Evolutionary conservation across 2,888 invertebrate species (phyloP).

Genomic region (Hydropsyche betteni): DNA sequence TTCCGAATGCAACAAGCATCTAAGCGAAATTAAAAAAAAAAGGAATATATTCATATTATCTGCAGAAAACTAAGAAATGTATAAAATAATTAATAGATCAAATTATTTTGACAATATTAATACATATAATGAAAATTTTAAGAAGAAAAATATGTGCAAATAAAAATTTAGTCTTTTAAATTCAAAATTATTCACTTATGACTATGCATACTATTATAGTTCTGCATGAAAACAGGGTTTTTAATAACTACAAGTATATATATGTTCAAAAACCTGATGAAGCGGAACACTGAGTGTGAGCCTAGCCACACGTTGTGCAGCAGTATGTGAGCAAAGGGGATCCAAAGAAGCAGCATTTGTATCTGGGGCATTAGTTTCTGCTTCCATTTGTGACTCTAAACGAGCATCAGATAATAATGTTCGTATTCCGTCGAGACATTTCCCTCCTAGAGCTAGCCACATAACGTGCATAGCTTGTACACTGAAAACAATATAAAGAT

Average conservation of each 20-base stretch:
- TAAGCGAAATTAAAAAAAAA: too few relatives aligned
- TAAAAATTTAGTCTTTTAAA: too few relatives aligned
- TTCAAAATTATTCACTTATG: neutral
- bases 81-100: too few relatives aligned
- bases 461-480: conserved; percentile 86
- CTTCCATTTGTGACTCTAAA: conserved; percentile 70
- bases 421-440: conserved; percentile 80
- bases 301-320: conserved; percentile 75
- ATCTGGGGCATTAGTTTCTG: conserved; percentile 52
- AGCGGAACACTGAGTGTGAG: conserved; percentile 77
- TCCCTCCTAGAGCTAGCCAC: conserved; percentile 87
- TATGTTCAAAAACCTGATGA: conserved; percentile 66
- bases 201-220: neutral
- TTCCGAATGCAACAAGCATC: conserved; percentile 87
- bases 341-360: conserved; percentile 68
- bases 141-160: too few relatives aligned
- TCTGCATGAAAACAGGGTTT: neutral
- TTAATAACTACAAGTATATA: neutral
- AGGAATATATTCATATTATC: too few relatives aligned
- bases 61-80: too few relatives aligned
- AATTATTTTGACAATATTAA: too few relatives aligned
- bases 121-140: too few relatives aligned
- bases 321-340: conserved; percentile 72
- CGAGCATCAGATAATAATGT: conserved; percentile 80
- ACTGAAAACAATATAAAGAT: neutral